These are phyloP conservation scores for Okapia johnstoni DNA, from an alignment of 2,113 vertebrate species.

Conservation along the genomic window DNA sequence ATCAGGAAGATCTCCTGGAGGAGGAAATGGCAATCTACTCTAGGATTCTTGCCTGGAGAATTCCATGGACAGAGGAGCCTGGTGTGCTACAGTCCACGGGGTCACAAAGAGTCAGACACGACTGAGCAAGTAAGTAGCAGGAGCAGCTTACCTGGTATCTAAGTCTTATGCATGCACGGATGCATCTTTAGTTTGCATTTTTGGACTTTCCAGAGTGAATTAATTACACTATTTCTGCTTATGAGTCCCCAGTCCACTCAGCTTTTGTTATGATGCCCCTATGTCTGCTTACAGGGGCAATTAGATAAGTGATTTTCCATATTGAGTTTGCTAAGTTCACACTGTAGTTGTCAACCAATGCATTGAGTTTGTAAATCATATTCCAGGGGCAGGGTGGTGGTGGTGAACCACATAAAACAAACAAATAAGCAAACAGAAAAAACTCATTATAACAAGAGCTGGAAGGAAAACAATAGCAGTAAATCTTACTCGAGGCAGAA, in stretches of 20 bases:
- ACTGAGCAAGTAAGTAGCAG: background rate
- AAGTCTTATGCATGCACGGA: background rate
- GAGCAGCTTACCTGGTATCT: background rate
- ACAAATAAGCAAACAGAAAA: background rate
- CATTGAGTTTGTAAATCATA: slow-evolving; percentile 36
- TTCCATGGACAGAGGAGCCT: background rate
- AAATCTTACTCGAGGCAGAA: slow-evolving; percentile 25
- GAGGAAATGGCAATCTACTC: background rate
- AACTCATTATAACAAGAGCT: background rate
- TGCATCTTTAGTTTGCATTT: background rate
- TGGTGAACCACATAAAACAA: background rate
- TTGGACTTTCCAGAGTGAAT: slow-evolving; percentile 36
- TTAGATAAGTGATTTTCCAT: slow-evolving; percentile 53
- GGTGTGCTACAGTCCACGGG: background rate
- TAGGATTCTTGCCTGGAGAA: background rate
- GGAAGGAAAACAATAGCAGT: slow-evolving; percentile 43
- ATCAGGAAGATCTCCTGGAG: background rate
- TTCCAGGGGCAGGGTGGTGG: background rate
- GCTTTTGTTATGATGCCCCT: background rate
- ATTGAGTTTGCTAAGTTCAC: slow-evolving; percentile 49
- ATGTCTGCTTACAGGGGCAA: slow-evolving; percentile 50
- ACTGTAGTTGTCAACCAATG: slow-evolving; percentile 27
- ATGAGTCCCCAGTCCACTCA: background rate
- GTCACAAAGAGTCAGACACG: background rate
- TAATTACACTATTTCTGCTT: background rate